Evolutionary conservation across 23 tunicate genomes (phyloP), one percentile per base, ranked within the genome.

Genomic region (Styela clava): DNA sequence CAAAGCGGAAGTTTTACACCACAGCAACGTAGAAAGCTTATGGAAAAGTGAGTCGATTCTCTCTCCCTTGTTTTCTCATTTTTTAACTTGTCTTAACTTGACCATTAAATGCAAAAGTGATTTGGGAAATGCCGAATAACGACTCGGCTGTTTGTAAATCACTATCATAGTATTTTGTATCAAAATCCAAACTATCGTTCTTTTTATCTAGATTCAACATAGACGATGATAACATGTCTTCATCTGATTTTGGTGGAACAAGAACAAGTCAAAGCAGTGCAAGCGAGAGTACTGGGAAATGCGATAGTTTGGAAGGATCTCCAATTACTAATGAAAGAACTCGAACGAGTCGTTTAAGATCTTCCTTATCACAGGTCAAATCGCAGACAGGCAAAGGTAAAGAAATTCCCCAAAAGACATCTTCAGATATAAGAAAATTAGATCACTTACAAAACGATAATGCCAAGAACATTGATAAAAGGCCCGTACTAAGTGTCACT

Each of bases 1-100:
- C 80, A 76, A 77, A 35, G 65, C 9, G 89, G 84, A 36, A 64
- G 81, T n/a, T 82, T 90, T 81, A 73, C 86, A 7, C 86, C 89
- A 3, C 81, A 81, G 18, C 83, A 85, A 28, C 78, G 84, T 63
- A 76, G 81, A 44, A 85, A 85, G 28, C 62, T 90, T 16, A 74
- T 85, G 26, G 83, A 90, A 69, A 85, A 85, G 96, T 90, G 68
- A 69, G 82, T 12, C 56, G 56, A 44, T 44, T 44, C 12, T 44
- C 12, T n/a, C n/a, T n/a, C n/a, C n/a, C n/a, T n/a, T n/a, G n/a
- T n/a, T n/a, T n/a, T n/a, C n/a, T n/a, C n/a, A n/a, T n/a, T n/a
- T n/a, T n/a, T n/a, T n/a, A n/a, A n/a, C n/a, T n/a, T n/a, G n/a
- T n/a, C n/a, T n/a, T n/a, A n/a, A n/a, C n/a, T n/a, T n/a, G n/a